phyloP scores from a whole-genome alignment of 1,140 invertebrate genomes.

The Archivesica marissinica region DNA sequence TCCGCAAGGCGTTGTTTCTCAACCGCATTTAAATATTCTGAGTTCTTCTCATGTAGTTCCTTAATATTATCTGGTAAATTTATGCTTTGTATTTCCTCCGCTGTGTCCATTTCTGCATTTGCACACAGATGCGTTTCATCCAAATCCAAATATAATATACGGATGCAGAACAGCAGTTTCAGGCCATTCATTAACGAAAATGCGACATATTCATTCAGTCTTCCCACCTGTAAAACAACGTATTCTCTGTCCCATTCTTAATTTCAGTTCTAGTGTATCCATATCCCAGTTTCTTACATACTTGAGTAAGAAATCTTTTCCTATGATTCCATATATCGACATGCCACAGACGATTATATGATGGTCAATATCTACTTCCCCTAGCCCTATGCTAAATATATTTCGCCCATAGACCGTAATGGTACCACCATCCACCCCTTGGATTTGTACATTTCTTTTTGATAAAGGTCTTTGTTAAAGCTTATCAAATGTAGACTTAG shows the following conservation, averaged over 20 bases:
- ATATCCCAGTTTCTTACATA: background rate
- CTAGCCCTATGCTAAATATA: background rate
- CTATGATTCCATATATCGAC: constrained; percentile 4
- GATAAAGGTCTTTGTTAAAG: too few relatives aligned
- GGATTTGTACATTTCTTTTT: background rate
- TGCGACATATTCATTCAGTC: too few relatives aligned
- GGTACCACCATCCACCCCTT: background rate
- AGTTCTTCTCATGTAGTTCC: too few relatives aligned
- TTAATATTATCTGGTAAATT: too few relatives aligned
- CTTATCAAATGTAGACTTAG: background rate
- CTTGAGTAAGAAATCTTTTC: constrained; percentile 29
- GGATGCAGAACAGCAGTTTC: too few relatives aligned
- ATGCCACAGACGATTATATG: constrained; percentile 41
- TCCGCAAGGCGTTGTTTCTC: too few relatives aligned
- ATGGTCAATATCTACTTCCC: background rate
- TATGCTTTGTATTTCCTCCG: too few relatives aligned
- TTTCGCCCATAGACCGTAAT: background rate
- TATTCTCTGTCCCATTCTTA: background rate
- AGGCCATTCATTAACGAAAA: too few relatives aligned
- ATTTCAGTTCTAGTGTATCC: background rate
- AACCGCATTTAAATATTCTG: too few relatives aligned
- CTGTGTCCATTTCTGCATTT: too few relatives aligned
- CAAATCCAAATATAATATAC: too few relatives aligned
- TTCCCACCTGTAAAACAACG: background rate
- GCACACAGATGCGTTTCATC: too few relatives aligned